Evolutionary conservation across 2,888 invertebrate species (phyloP).

Genomic region (Trypoxylon attenuatum): DNA sequence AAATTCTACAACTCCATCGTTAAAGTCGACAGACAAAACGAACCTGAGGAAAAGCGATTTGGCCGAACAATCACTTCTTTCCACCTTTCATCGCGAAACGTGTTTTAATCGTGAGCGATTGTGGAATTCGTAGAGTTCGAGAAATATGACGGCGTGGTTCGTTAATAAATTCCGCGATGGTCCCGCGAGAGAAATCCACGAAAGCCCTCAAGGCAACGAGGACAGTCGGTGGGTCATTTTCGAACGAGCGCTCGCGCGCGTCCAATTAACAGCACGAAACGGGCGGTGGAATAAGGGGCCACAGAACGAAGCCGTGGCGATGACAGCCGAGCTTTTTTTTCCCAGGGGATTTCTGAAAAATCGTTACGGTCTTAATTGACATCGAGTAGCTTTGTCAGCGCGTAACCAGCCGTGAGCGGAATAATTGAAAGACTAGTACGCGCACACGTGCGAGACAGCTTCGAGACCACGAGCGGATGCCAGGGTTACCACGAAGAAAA

Average conservation of each 20-base stretch:
- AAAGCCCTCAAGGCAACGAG: slow-evolving; percentile 5
- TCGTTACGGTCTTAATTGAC: slow-evolving; percentile 39
- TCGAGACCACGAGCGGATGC: background rate
- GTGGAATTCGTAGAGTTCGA: too few relatives aligned
- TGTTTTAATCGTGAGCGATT: too few relatives aligned
- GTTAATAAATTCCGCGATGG: slow-evolving; percentile 24
- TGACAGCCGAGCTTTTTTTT: background rate
- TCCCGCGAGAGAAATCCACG: slow-evolving; percentile 9
- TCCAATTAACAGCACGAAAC: slow-evolving; percentile 41
- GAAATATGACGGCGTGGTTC: background rate
- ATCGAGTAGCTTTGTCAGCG: slow-evolving; percentile 26
- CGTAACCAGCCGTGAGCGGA: slow-evolving; percentile 25
- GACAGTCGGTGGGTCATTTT: slow-evolving; percentile 18
- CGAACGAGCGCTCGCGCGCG: slow-evolving; percentile 20
- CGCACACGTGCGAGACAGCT: slow-evolving; percentile 3
- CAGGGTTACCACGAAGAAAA: background rate
- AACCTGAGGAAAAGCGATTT: too few relatives aligned
- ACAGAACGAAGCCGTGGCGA: slow-evolving; percentile 9
- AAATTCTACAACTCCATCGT: too few relatives aligned
- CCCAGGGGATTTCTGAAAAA: slow-evolving; percentile 2
- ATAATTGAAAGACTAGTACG: slow-evolving; percentile 29
- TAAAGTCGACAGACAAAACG: too few relatives aligned
- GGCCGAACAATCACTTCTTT: too few relatives aligned
- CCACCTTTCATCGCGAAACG: too few relatives aligned
- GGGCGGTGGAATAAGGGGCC: slow-evolving; percentile 11